Evolutionary conservation across 2,797 vertebrate genomes (phyloP).

Genomic region (Vultur gryphus): DNA sequence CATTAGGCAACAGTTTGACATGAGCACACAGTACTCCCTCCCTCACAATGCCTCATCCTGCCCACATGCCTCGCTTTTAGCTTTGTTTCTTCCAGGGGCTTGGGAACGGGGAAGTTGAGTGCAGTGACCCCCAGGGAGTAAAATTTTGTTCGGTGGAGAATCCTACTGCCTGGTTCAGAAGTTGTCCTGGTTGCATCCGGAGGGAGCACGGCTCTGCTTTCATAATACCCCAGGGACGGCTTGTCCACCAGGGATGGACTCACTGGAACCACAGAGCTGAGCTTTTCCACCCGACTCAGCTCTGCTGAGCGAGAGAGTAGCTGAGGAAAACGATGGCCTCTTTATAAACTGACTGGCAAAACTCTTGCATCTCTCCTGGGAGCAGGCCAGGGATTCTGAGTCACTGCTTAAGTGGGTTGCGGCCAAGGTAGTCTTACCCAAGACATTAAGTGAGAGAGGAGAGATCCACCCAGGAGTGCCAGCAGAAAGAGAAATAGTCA

Average conservation of each 20-base stretch:
- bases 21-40: neutral
- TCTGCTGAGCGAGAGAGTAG: constrained; percentile 13
- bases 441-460: constrained; percentile 41
- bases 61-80: neutral
- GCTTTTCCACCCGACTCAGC: constrained; percentile 43
- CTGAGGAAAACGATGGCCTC: constrained; percentile 46
- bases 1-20: neutral
- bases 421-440: constrained; percentile 54
- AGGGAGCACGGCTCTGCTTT: neutral
- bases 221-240: neutral
- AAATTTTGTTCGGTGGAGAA: neutral
- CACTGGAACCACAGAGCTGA: constrained; percentile 36
- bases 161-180: neutral
- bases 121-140: neutral
- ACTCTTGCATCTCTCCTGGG: constrained; percentile 55
- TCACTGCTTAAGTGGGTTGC: constrained; percentile 45
- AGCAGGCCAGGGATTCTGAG: constrained; percentile 59
- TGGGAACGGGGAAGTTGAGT: neutral
- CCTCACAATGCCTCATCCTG: neutral
- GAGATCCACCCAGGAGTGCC: constrained; percentile 47
- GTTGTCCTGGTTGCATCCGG: neutral
- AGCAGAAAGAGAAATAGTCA: constrained; percentile 48
- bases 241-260: constrained; percentile 18
- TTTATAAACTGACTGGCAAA: constrained; percentile 56
- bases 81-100: neutral